Base-by-base conservation (phyloP, 2,797 vertebrate species). In the Monodelphis domestica region DNA sequence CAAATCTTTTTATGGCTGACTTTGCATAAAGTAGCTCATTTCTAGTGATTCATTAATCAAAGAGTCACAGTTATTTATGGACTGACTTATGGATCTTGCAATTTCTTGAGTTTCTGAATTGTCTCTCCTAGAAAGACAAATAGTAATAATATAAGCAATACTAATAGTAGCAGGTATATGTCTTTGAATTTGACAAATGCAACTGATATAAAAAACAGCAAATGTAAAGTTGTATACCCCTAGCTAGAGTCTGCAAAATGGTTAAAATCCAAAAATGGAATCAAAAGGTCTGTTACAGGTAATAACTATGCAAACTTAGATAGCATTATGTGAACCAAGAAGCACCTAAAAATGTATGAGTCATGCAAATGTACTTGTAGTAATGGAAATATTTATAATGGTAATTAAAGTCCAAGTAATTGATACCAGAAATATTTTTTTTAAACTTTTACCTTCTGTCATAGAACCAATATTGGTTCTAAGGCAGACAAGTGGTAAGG, bases 1-100 rank as follows among this genome's bases (percentile, higher is more conserved):
- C 2, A 84, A 50, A 11, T 26, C 24, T 84, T 70, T 93, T 93
- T 96, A 92, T 93, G 54, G 52, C 2, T 94, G 51, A 91, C n/a
- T 92, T 95, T 89, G 45, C 54, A 29, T 78, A 93, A 56, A 88
- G 91, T 33, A 91, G 57, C 7, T 89, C 51, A 53, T 90, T 90
- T 29, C 28, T n/a, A 29, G 53, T 70, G 6, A 17, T 57, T 88
- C 38, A 90, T 91, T 56, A 91, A 63, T 90, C 53, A 93, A n/a
- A 29, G 87, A 50, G 26, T 24, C 38, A 26, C 3, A 45, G 70
- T n/a, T 50, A 50, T 78, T 45, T 84, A 84, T 11, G n/a, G 38
- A 51, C 30, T 33, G 56, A 91, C 24, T 89, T 11, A 56, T 55
- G 89, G 21, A 2, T 87, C 56, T 93, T 63, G 14, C 15, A 10